Conservation (phyloP, 2,113 vertebrate genomes). For the Arothron firmamentum region DNA sequence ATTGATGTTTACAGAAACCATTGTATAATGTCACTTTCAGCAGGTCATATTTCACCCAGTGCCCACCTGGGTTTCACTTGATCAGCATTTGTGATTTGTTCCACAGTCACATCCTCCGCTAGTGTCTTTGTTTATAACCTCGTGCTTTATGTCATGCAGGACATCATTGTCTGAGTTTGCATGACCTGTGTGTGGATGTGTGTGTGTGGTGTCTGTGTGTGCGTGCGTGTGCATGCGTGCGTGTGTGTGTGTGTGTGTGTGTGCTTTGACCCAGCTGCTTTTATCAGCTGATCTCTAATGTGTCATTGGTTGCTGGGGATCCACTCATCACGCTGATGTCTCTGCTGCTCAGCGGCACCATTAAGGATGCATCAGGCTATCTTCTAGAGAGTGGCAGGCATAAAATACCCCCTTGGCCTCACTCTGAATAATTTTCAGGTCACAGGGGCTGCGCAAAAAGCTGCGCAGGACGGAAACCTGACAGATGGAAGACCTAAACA, state of each 20-base stretch:
- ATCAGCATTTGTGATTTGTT: constrained; percentile 57
- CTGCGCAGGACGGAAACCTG: constrained; percentile 31
- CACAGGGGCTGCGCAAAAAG: constrained; percentile 30
- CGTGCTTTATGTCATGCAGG: constrained; percentile 58
- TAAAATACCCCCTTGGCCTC: constrained; percentile 62
- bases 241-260: constrained; percentile 12
- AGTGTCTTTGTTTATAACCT: constrained; percentile 65
- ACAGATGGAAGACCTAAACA: constrained; percentile 31
- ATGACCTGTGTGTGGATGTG: constrained; percentile 14
- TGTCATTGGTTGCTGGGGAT: constrained; percentile 58
- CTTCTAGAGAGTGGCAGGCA: constrained; percentile 45
- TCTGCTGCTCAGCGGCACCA: constrained; percentile 49
- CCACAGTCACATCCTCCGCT: constrained; percentile 36
- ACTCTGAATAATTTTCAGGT: constrained; percentile 59
- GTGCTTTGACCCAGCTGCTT: constrained; percentile 33
- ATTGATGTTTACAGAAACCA: constrained; percentile 72
- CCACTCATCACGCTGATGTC: constrained; percentile 65
- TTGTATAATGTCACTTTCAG: constrained; percentile 73
- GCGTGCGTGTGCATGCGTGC: too few species aligned
- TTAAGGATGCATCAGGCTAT: constrained; percentile 65
- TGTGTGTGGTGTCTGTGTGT: constrained; percentile 9
- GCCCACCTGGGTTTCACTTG: constrained; percentile 59
- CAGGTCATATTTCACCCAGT: constrained; percentile 68
- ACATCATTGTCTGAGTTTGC: constrained; percentile 43
- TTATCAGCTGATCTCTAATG: constrained; percentile 55